These are phyloP conservation scores for Cyprinodon diabolis DNA, from an alignment of 2,797 vertebrate genomes.

Conservation along the genomic window DNA sequence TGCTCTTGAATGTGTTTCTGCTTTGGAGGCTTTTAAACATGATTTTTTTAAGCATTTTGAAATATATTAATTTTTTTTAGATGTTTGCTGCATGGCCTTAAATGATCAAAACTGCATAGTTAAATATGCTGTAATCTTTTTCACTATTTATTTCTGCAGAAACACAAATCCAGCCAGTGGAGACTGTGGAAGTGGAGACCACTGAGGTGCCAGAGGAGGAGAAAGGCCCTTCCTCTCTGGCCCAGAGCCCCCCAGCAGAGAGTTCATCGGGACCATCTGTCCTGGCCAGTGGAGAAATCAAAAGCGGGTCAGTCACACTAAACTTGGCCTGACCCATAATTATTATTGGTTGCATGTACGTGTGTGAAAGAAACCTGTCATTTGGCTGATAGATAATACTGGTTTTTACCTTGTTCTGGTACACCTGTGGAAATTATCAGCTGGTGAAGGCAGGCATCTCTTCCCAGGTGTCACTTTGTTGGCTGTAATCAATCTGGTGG, in stretches of 20 bases:
- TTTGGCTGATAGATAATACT: conserved; percentile 4
- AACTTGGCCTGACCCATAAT: conserved; percentile 39
- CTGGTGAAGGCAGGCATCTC: conserved; percentile 34
- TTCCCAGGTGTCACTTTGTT: conserved; percentile 65
- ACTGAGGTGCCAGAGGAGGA: conserved; percentile 76
- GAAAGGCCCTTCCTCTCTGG: conserved; percentile 80
- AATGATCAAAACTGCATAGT: too few species aligned
- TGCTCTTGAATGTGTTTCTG: too few species aligned
- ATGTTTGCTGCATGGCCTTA: too few species aligned
- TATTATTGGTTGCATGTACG: conserved; percentile 10
- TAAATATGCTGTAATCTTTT: neutral
- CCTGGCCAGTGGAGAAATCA: conserved; percentile 87
- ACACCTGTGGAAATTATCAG: conserved; percentile 47
- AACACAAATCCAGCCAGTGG: conserved; percentile 84
- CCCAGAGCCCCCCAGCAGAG: conserved; percentile 81
- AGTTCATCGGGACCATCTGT: conserved; percentile 83
- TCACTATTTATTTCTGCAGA: conserved; percentile 72
- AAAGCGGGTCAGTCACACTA: conserved; percentile 87
- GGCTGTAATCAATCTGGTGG: conserved; percentile 74
- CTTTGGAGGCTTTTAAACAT: too few species aligned
- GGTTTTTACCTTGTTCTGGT: conserved; percentile 26
- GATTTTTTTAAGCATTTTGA: too few species aligned
- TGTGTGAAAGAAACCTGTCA: conserved; percentile 5
- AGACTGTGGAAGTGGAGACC: conserved; percentile 64
- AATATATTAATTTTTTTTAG: too few species aligned